Evolutionary conservation across 2,888 invertebrate species (phyloP).

Genomic region (Laspeyria flexula): DNA sequence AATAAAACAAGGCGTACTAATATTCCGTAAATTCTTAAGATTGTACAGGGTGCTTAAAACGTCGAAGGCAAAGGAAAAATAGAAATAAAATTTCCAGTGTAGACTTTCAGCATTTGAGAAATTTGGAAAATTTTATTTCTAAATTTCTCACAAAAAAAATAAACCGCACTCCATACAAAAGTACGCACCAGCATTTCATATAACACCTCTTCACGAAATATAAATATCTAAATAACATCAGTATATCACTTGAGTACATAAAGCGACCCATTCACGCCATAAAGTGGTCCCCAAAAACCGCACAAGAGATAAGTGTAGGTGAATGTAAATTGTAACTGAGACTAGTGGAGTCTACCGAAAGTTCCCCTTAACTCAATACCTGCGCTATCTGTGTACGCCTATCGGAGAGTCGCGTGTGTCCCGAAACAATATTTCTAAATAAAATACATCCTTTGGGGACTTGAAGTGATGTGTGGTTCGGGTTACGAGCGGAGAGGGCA

Average conservation of each 20-base stretch:
- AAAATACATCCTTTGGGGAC: conserved; percentile 70
- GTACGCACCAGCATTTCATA: too few relatives aligned
- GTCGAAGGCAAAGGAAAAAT: too few relatives aligned
- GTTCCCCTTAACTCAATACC: conserved; percentile 63
- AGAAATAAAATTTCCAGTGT: too few relatives aligned
- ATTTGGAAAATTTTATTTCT: too few relatives aligned
- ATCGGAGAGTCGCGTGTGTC: conserved; percentile 62
- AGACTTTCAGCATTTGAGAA: too few relatives aligned
- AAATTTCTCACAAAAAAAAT: too few relatives aligned
- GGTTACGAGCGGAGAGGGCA: conserved; percentile 24
- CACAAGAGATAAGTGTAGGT: conserved; percentile 48
- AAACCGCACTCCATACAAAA: too few relatives aligned
- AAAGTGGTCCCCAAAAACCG: conserved; percentile 41
- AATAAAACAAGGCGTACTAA: too few relatives aligned
- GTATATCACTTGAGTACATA: conserved; percentile 42
- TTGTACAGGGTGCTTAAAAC: too few relatives aligned
- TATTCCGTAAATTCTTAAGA: too few relatives aligned
- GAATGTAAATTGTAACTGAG: conserved; percentile 61
- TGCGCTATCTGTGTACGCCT: conserved; percentile 56
- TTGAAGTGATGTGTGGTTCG: conserved; percentile 32
- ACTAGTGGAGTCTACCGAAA: conserved; percentile 36
- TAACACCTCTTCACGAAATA: not conserved
- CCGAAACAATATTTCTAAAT: conserved; percentile 81
- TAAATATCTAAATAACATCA: conserved; percentile 16
- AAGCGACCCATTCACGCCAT: conserved; percentile 43